Evolutionary conservation across 2,113 vertebrate genomes (phyloP), one percentile per base, ranked within the genome.

Genomic region (Empidonax alnorum): DNA sequence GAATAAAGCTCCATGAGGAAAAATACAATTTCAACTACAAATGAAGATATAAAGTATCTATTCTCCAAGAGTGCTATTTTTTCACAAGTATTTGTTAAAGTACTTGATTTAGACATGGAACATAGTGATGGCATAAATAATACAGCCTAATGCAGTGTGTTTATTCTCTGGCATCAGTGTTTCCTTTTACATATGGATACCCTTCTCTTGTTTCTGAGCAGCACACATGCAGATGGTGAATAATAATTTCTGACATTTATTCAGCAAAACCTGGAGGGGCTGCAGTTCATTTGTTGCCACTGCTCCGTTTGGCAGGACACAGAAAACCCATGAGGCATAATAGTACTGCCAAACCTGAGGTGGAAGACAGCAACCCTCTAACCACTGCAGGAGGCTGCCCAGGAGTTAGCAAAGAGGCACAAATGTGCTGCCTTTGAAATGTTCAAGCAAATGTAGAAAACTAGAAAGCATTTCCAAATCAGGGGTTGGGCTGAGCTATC

Each of bases 231-330:
- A 87, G 58, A 39, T 67, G 50, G 25, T 6, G 44, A 66, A 15
- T 76, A 67, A 74, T 18, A 61, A 30, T 63, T 93, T 74, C 67
- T 87, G 79, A 74, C 73, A 63, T 73, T 71, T 91, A 69, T 77
- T 91, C 82, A 91, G 46, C 30, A 84, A 79, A 91, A 95, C 33
- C 67, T 93, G 33, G 59, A 80, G 50, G 63, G 30, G 30, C 27
- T 80, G 59, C 56, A 74, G 59, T 58, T 76, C 18, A 12, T 42
- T 73, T 33, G n/a, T 35, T 76, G 12, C 33, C 3, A 3, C 31
- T 79, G 30, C 27, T 91, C 28, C 69, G 39, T 53, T 62, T 30
- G 53, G 65, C 62, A 87, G 53, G 77, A 58, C 18, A 78, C 6
- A 7, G 61, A 65, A 63, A 69, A 61, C 7, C 73, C 1, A 0